These are phyloP conservation scores for Trinectes maculatus DNA, from an alignment of 2,113 vertebrate species.

Conservation along the genomic window DNA sequence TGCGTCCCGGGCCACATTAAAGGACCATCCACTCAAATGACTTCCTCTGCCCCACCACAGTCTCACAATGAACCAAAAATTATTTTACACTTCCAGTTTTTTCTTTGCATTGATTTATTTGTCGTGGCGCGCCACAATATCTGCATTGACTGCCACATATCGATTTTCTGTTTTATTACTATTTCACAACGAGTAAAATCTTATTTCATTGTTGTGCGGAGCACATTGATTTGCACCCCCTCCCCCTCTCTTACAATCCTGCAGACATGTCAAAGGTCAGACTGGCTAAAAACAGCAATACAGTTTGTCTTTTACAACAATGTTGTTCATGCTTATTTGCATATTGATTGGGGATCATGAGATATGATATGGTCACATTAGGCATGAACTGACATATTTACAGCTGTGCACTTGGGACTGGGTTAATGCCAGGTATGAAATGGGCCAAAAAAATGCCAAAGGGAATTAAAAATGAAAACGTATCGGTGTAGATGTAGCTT, in stretches of 20 bases:
- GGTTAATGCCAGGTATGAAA: background rate
- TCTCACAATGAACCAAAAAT: background rate
- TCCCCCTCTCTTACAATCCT: background rate
- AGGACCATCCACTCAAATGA: background rate
- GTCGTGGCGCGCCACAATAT: background rate
- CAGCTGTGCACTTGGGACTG: background rate
- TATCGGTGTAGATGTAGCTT: background rate
- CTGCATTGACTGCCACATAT: background rate
- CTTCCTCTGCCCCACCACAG: background rate
- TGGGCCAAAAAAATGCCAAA: background rate
- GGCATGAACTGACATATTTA: background rate
- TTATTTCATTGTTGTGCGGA: background rate
- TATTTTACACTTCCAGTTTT: background rate
- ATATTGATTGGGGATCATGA: background rate
- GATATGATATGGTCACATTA: background rate
- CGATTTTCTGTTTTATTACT: constrained; percentile 1
- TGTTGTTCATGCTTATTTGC: background rate
- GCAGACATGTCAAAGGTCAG: background rate
- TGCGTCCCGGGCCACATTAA: background rate
- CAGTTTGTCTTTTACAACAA: background rate
- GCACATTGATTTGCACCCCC: background rate
- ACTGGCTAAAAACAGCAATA: background rate
- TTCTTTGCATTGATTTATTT: background rate
- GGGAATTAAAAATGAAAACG: background rate
- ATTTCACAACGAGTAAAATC: background rate